Conservation (phyloP, 2,113 vertebrate species). For the Pagrus major region DNA sequence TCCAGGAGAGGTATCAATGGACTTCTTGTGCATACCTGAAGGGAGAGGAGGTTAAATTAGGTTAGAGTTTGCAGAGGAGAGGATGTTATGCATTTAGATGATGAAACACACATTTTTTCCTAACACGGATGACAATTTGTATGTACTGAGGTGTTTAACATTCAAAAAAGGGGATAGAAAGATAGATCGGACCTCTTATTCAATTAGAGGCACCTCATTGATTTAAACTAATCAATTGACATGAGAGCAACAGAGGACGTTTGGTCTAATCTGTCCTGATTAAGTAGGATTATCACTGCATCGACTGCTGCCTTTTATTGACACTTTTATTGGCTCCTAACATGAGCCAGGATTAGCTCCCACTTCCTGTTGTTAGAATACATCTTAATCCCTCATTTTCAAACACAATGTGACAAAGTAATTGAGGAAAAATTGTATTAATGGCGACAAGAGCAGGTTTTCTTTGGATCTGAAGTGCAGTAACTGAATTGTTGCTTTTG, state of each 20-base stretch:
- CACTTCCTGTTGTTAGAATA: not conserved
- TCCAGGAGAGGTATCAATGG: slow-evolving; percentile 89
- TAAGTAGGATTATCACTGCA: slow-evolving; percentile 79
- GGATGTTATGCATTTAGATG: not conserved
- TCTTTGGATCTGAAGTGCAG: not conserved
- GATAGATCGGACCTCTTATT: slow-evolving; percentile 60
- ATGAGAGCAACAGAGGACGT: slow-evolving; percentile 53
- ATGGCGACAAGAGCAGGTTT: not conserved
- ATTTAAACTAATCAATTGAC: slow-evolving; percentile 78
- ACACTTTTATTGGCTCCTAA: slow-evolving; percentile 63
- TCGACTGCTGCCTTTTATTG: slow-evolving; percentile 63
- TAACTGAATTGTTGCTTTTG: too few species aligned
- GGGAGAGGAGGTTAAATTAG: slow-evolving; percentile 85
- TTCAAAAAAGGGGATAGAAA: not conserved
- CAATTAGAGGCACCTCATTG: slow-evolving; percentile 68
- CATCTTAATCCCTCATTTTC: not conserved
- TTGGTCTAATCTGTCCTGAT: slow-evolving; percentile 76
- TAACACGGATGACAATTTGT: not conserved
- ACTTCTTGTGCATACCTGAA: slow-evolving; percentile 99
- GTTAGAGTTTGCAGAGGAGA: slow-evolving; percentile 80
- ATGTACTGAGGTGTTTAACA: not conserved
- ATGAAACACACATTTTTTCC: not conserved
- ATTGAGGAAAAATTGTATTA: not conserved
- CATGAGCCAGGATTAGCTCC: slow-evolving; percentile 23
- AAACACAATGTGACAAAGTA: not conserved